Percentiles rank a stretch among this genome's conserved stretches.
phyloP scores from a whole-genome alignment of 2,888 invertebrate species.

The Camptogramma bilineatum region DNA sequence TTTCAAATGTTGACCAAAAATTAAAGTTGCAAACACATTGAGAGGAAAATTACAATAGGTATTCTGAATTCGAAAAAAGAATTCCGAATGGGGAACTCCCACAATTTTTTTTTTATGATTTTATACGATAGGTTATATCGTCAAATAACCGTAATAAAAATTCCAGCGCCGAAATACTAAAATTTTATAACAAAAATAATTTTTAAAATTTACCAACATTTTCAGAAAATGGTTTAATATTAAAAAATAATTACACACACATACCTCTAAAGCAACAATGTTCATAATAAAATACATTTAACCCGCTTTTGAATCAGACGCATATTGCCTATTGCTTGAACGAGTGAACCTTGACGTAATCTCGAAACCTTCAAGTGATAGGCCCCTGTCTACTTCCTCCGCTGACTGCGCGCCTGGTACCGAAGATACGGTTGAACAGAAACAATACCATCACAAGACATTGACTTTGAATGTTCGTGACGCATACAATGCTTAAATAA shows the following conservation, averaged over 20 bases:
- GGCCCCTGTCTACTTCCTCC: conserved; percentile 67
- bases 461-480: conserved; percentile 56
- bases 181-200: no score
- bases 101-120: no score
- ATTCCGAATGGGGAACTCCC: conserved; percentile 26
- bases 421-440: conserved; percentile 60
- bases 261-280: no score
- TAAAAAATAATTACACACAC: no score
- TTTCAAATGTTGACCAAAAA: not conserved
- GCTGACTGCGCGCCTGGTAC: conserved; percentile 57
- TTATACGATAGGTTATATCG: no score
- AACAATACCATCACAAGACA: conserved; percentile 58
- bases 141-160: no score
- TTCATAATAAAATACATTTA: no score
- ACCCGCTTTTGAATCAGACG: no score
- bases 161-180: no score
- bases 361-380: conserved; percentile 53
- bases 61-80: conserved; percentile 20
- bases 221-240: no score
- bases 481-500: conserved; percentile 20
- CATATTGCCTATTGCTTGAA: no score
- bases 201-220: no score
- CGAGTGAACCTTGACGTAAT: conserved; percentile 41
- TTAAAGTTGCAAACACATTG: conserved; percentile 4
- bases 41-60: not conserved